Conservation (phyloP, 2,797 vertebrate species). For the Loris lydekkerianus region DNA sequence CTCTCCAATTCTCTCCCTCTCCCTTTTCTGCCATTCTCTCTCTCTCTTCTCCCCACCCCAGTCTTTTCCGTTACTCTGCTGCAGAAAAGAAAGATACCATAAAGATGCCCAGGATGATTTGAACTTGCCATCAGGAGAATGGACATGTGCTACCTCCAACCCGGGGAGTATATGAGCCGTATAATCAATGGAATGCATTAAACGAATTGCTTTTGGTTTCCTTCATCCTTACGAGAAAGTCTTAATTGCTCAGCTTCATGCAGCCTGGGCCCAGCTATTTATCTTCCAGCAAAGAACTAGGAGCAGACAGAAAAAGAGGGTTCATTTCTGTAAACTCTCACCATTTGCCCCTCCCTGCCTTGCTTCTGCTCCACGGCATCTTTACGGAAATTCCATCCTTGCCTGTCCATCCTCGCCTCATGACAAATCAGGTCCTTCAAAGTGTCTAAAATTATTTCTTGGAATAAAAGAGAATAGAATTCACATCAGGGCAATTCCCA, state of each 20-base stretch:
- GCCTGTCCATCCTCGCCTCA: background rate
- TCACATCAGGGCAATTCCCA: background rate
- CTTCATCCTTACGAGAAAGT: background rate
- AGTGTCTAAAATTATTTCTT: background rate
- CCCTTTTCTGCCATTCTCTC: background rate
- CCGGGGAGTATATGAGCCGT: background rate
- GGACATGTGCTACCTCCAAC: background rate
- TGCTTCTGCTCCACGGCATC: background rate
- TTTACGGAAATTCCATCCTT: no score
- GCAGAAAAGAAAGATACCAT: background rate
- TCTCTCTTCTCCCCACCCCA: background rate
- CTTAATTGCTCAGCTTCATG: constrained; percentile 21
- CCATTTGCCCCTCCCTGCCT: background rate
- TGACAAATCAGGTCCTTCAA: background rate
- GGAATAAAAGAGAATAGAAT: background rate
- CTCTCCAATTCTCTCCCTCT: background rate
- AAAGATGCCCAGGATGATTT: background rate
- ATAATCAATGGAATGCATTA: constrained; percentile 44
- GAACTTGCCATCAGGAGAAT: constrained; percentile 49
- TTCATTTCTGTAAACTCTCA: background rate
- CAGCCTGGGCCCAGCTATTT: background rate
- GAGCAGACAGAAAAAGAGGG: constrained; percentile 8
- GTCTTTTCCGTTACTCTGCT: background rate
- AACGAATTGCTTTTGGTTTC: constrained; percentile 37
- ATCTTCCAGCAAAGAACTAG: constrained; percentile 1